A percentile compares a stretch with the other conserved stretches of the same genome.
Conservation (phyloP, 2,888 invertebrate species). For the Branchipolynoe longqiensis region DNA sequence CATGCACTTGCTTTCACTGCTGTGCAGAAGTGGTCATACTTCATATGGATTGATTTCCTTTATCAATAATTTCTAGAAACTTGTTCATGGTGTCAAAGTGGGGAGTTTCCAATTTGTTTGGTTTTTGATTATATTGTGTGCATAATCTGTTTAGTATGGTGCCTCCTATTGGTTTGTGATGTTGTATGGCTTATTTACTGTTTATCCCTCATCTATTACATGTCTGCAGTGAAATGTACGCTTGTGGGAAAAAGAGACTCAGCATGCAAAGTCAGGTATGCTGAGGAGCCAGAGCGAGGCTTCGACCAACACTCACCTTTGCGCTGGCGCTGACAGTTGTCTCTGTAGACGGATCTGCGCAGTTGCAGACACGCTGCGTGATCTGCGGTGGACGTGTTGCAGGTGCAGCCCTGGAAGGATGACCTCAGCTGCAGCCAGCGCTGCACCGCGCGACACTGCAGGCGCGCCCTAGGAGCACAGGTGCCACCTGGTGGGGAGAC, state of each 20-base stretch:
- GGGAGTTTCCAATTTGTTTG: no score
- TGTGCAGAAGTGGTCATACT: no score
- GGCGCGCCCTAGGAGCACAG: constrained; percentile 21
- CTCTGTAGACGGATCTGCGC: constrained; percentile 39
- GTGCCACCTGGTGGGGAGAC: constrained; percentile 4
- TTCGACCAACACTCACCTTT: not conserved
- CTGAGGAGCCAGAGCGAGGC: not conserved
- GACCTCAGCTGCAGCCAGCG: constrained; percentile 48
- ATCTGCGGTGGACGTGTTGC: not conserved
- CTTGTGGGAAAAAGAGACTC: not conserved
- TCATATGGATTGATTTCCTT: no score
- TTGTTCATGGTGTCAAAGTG: no score
- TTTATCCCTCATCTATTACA: no score
- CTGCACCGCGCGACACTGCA: constrained; percentile 46
- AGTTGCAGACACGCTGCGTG: constrained; percentile 11
- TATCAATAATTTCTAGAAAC: no score
- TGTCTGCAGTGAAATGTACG: no score
- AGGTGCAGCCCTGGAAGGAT: constrained; percentile 48
- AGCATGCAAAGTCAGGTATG: not conserved
- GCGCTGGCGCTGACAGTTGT: not conserved
- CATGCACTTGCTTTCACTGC: no score
- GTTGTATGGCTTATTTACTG: no score
- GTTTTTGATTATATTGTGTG: no score
- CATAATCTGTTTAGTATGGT: no score
- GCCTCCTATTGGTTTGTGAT: no score